A percentile compares a stretch with the other conserved stretches of the same genome.
phyloP scores from a whole-genome alignment of 1,140 invertebrate genomes.

The Heliconius eleuchia region DNA sequence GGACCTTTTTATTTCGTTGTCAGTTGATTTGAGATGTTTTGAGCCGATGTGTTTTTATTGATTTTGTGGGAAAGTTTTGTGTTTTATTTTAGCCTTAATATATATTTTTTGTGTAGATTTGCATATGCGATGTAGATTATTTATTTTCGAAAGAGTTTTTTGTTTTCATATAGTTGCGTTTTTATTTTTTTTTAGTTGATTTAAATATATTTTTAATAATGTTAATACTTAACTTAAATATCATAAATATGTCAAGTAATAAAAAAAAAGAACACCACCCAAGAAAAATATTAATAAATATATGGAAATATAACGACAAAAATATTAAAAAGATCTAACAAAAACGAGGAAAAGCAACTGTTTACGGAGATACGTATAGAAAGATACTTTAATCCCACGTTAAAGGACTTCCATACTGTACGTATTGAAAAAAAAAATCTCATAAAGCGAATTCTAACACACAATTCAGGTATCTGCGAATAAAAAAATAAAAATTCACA shows the following conservation, averaged over 20 bases:
- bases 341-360: constrained; percentile 61
- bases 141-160: no score
- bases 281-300: not conserved
- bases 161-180: no score
- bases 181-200: no score
- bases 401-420: constrained; percentile 51
- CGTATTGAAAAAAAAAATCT: constrained; percentile 71
- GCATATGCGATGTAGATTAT: not conserved
- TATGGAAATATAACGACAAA: constrained; percentile 30
- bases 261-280: not conserved
- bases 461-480: constrained; percentile 77
- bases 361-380: constrained; percentile 61
- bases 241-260: not conserved
- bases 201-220: not conserved
- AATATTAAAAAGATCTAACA: constrained; percentile 50
- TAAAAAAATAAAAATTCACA: constrained; percentile 52
- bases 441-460: constrained; percentile 76
- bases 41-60: constrained; percentile 16
- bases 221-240: not conserved
- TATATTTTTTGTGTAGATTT: not conserved
- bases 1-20: constrained; percentile 28
- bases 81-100: not conserved
- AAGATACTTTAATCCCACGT: constrained; percentile 64
- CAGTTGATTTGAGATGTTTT: constrained; percentile 17
- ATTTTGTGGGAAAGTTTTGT: constrained; percentile 1